These are phyloP conservation scores for Eueides isabella DNA, from an alignment of 1,140 invertebrate species.

Conservation along the genomic window DNA sequence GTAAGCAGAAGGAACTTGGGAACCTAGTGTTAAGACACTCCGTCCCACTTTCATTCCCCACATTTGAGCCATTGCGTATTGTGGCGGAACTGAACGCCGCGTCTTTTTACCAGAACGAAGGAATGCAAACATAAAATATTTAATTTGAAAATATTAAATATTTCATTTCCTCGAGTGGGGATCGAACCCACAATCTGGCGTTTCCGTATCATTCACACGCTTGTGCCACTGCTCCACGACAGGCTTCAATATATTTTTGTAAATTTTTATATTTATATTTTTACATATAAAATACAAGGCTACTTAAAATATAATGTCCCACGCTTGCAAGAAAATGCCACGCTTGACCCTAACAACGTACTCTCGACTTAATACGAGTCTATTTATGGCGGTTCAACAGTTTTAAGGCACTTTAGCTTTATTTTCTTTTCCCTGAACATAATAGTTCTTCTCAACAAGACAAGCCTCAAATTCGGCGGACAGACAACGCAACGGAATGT, in stretches of 20 bases:
- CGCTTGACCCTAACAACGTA: constrained; percentile 2
- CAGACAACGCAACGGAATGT: no score
- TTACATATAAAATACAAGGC: background rate
- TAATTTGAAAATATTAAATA: no score
- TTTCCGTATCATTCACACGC: no score
- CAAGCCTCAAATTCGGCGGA: no score
- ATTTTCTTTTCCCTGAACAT: background rate
- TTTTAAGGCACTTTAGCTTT: background rate
- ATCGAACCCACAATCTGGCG: background rate
- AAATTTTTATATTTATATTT: background rate
- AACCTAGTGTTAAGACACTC: no score
- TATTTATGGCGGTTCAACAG: constrained; percentile 1
- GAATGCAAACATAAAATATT: no score
- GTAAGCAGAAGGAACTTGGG: no score
- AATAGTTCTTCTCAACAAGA: background rate
- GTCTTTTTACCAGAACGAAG: background rate
- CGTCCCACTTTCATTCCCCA: no score
- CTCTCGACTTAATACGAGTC: constrained; percentile 1
- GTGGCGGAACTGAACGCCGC: background rate
- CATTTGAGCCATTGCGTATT: background rate
- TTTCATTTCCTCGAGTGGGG: background rate
- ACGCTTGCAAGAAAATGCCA: background rate
- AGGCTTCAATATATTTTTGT: no score
- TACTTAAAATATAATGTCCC: no score
- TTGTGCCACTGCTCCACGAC: no score